Percentiles rank a stretch among this genome's conserved stretches.
Conservation (phyloP, 2,888 invertebrate species). For the Drosophila stalkeri region DNA sequence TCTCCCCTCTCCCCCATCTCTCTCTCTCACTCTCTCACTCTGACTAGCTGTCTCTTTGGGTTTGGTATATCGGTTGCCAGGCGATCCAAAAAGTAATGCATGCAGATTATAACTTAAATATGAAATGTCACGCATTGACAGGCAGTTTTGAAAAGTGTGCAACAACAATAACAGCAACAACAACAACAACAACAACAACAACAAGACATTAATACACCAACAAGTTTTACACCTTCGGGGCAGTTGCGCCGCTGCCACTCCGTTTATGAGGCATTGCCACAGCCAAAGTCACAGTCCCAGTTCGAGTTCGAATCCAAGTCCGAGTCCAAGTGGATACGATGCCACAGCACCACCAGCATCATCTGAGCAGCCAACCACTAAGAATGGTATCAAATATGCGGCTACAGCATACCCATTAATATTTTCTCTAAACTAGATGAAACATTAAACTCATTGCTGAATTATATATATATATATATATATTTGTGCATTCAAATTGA, state of each 20-base stretch:
- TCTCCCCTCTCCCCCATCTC: not conserved
- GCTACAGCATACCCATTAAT: conserved; percentile 34
- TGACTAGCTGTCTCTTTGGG: not conserved
- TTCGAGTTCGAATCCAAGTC: conserved; percentile 13
- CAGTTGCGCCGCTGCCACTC: conserved; percentile 65
- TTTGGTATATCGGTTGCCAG: conserved; percentile 23
- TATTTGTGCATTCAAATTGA: not conserved
- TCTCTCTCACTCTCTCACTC: not conserved
- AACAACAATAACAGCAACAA: conserved; percentile 54
- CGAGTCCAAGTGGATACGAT: conserved; percentile 22
- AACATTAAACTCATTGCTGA: not conserved
- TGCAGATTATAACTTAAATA: conserved; percentile 81
- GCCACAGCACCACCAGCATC: conserved; percentile 28
- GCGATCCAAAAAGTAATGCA: conserved; percentile 71
- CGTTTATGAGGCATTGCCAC: conserved; percentile 66
- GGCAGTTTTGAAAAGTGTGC: conserved; percentile 81
- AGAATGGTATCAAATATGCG: conserved; percentile 54
- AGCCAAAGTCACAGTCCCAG: conserved; percentile 36
- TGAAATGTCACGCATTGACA: conserved; percentile 82
- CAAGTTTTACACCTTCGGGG: conserved; percentile 71
- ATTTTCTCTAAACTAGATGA: not conserved
- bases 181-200: conserved; percentile 42
- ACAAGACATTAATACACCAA: conserved; percentile 53
- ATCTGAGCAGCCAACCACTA: conserved; percentile 48
- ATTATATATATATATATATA: too few relatives aligned